Conservation (phyloP, 2,113 vertebrate species). For the Capreolus pygargus region DNA sequence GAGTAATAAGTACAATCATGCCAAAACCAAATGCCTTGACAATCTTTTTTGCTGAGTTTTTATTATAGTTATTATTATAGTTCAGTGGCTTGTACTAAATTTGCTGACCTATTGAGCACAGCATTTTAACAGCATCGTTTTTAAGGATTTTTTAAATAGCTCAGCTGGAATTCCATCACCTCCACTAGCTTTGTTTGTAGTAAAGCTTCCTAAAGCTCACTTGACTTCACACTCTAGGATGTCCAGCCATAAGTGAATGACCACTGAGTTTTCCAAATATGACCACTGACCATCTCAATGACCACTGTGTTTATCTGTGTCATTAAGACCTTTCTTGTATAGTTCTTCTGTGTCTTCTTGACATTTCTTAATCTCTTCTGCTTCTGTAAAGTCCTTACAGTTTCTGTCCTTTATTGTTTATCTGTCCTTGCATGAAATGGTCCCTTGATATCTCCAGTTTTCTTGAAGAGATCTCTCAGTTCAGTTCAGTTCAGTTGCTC, state of each 20-base stretch:
- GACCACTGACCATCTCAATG: neutral
- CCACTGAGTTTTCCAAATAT: neutral
- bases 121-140: neutral
- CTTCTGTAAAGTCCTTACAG: neutral
- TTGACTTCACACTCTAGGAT: neutral
- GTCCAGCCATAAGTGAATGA: neutral
- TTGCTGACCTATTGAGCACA: neutral
- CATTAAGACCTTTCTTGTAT: neutral
- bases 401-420: neutral
- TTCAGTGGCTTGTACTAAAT: neutral
- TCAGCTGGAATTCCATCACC: neutral
- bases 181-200: neutral
- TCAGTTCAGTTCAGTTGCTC: neutral
- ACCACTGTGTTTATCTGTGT: neutral
- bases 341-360: neutral
- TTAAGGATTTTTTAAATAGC: neutral
- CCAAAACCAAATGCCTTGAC: neutral
- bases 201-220: neutral
- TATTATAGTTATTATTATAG: neutral
- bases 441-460: neutral
- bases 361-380: neutral
- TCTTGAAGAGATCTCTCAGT: neutral
- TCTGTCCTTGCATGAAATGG: neutral
- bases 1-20: neutral
- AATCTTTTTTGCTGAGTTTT: neutral